Percentiles rank a stretch among this genome's conserved stretches.
These are phyloP conservation scores for Parelbella ahira DNA, from an alignment of 2,888 invertebrate genomes.

Conservation along the genomic window DNA sequence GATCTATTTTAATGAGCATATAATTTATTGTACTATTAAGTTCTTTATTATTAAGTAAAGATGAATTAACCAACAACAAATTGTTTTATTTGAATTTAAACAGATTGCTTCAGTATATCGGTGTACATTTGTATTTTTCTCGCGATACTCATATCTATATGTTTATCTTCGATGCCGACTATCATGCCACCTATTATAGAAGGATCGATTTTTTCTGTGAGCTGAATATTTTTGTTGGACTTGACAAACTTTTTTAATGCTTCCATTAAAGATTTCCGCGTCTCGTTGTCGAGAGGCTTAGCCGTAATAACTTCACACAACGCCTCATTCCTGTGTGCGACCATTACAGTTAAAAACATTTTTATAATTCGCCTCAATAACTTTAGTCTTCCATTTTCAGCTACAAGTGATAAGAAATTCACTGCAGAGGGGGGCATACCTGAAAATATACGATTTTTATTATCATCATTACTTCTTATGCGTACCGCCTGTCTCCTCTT, in stretches of 20 bases:
- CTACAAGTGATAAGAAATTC: constrained; percentile 57
- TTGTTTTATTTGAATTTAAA: constrained; percentile 30
- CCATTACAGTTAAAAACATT: constrained; percentile 56
- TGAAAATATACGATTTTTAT: constrained; percentile 29
- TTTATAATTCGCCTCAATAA: constrained; percentile 51
- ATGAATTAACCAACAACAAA: too few relatives aligned
- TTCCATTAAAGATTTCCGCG: constrained; percentile 42
- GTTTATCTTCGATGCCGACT: constrained; percentile 63
- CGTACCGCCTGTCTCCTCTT: too few relatives aligned
- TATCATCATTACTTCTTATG: too few relatives aligned
- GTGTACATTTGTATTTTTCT: constrained; percentile 58
- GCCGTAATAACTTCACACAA: constrained; percentile 67
- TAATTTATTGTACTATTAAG: constrained; percentile 26
- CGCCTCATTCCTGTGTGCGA: constrained; percentile 62
- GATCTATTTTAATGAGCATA: constrained; percentile 1
- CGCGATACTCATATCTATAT: constrained; percentile 61
- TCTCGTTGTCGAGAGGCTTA: constrained; percentile 46
- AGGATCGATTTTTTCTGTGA: constrained; percentile 57
- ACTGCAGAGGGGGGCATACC: constrained; percentile 52
- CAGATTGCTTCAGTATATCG: constrained; percentile 49
- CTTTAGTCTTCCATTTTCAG: constrained; percentile 63
- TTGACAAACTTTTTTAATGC: constrained; percentile 53
- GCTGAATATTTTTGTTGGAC: constrained; percentile 50
- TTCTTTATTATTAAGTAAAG: too few relatives aligned
- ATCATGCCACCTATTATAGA: constrained; percentile 62